Conservation (phyloP, 2,113 vertebrate species). For the Scytalopus superciliaris region DNA sequence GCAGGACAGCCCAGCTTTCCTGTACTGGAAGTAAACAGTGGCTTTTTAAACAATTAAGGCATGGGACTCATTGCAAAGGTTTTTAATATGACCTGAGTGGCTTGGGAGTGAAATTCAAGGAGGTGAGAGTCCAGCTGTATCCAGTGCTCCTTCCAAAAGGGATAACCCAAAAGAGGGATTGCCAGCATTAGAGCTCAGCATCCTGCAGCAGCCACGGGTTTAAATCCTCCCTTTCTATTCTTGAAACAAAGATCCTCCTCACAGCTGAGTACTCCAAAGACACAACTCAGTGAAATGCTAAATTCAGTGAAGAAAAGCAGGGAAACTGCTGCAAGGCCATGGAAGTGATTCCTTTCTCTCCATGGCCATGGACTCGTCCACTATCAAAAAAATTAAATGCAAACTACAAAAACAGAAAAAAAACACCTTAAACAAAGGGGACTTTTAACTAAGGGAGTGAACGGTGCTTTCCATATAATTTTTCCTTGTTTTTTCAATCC, state of each 20-base stretch:
- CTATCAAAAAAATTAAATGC: neutral
- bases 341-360: neutral
- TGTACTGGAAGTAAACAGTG: neutral
- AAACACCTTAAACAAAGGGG: neutral
- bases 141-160: neutral
- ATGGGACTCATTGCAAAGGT: neutral
- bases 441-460: neutral
- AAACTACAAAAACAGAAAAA: neutral
- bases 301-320: neutral
- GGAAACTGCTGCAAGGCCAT: neutral
- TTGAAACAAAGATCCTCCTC: neutral
- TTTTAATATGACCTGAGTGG: neutral
- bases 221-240: neutral
- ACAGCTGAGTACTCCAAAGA: neutral
- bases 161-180: neutral
- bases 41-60: neutral
- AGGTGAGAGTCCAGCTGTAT: accelerated
- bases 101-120: neutral
- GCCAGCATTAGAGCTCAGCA: neutral
- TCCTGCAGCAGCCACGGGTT: neutral
- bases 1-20: neutral
- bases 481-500: neutral
- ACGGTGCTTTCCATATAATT: neutral
- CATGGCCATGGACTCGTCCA: neutral
- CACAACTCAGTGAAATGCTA: neutral